Base-by-base conservation (phyloP, 2,113 vertebrate genomes). In the Saimiri boliviensis region DNA sequence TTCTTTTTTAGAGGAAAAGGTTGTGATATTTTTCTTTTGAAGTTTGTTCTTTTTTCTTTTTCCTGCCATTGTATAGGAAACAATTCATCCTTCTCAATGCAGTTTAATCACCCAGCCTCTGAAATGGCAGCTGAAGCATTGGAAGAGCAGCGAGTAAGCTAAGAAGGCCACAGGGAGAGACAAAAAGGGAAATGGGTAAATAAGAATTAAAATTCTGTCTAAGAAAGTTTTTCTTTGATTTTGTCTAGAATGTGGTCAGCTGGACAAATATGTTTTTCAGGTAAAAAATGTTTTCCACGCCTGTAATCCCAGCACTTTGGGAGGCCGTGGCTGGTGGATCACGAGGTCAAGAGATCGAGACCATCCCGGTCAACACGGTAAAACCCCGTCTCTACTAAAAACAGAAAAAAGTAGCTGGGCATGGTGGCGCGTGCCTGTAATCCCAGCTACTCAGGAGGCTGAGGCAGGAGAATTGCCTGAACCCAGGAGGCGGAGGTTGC, bases 1-100 rank as follows among this genome's bases (percentile, higher is more conserved):
- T 82, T 68, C 54, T 63, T 63, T 84, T 68, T 9, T 12, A 20
- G 32, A 1, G 27, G 5, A 4, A 32, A 20, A 3, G 16, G 10
- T 82, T 58, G 40, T 85, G 79, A 86, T 92, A n/a, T 74, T 94
- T 87, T 93, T 84, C 86, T 91, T 83, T 45, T 84, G 20, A 68
- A 81, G 76, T 80, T 52, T 73, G 45, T 79, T 93, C 40, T 45
- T 42, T 23, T 9, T 35, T 9, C n/a, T 40, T 17, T 2, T 2
- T 35, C 37, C 70, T 35, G 47, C 56, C 12, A 40, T 88, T 94
- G 42, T 81, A 49, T 30, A 27, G 30, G 12, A 63, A 79, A 60
- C 20, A 30, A 12, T 35, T 21, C 16, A 76, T 35, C 47, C 35
- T 63, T n/a, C 68, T 79, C 40, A 35, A 49, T 49, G 37, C 17